Evolutionary conservation across 2,113 vertebrate species (phyloP), one percentile per base, ranked within the genome.

Genomic region (Chamaetylas fuelleborni): DNA sequence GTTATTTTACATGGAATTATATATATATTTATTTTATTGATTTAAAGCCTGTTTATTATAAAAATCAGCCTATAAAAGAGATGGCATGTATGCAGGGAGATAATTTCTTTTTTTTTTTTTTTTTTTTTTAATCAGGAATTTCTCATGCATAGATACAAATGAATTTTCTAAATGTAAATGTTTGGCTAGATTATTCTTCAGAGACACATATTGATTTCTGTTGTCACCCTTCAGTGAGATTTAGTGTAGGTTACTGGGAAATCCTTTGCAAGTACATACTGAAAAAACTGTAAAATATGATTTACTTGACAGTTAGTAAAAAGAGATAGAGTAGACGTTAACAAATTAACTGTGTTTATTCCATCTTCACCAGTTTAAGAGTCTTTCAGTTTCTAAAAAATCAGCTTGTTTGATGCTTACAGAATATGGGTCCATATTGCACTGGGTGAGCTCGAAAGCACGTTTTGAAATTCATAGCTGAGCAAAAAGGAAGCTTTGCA

Each of bases 161-260:
- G 93, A 92, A 95, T 93, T 90, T 94, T 92, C 74, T 86, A 90
- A 95, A 94, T 90, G 71, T 96, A 94, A 94, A 94, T 96, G 79
- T 96, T 95, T 94, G 88, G 38, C 82, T 96, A 92, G 67, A 97
- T 97, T 96, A 90, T 95, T 94, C 94, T 92, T 91, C 87, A 78
- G 94, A 96, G 93, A 78, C 47, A 69, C 85, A 51, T 94, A 94
- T 73, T 94, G 95, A 96, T 96, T 96, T 96, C 85, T 93, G 81
- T 94, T 97, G 92, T 93, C 92, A 90, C 74, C 85, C 93, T 96
- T 93, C 96, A 97, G 93, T 94, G 91, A 96, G 76, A 96, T 92
- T 94, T 77, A 89, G 79, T 70, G 94, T 94, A 88, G 90, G 66
- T 94, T 95, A 93, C 90, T 58, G 88, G 92, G 90, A 96, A 95